phyloP scores from a whole-genome alignment of 2,113 vertebrate species.

The Lota lota region DNA sequence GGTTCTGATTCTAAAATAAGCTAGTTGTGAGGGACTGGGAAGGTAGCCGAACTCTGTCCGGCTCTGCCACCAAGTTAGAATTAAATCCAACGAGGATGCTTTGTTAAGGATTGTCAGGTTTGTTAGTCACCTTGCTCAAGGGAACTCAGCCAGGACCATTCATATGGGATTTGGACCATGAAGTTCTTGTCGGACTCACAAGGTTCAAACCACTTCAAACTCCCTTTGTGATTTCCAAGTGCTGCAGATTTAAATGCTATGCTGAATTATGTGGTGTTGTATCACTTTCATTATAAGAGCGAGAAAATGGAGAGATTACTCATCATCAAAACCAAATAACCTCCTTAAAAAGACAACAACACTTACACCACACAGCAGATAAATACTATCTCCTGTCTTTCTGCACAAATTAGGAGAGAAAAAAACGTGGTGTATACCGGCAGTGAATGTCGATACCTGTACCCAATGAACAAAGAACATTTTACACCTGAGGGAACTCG shows the following conservation, averaged over 20 bases:
- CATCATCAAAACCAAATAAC: background rate
- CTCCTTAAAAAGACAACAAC: background rate
- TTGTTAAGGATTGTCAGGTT: background rate
- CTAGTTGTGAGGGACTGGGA: too few species aligned
- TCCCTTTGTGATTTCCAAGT: conserved; percentile 15
- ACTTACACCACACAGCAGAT: too few species aligned
- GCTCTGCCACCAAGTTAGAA: too few species aligned
- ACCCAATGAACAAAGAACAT: background rate
- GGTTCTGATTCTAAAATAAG: too few species aligned
- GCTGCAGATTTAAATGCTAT: conserved; percentile 1
- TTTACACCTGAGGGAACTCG: background rate
- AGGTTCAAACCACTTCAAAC: conserved; percentile 7
- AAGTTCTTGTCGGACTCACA: conserved; percentile 10
- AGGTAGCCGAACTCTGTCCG: too few species aligned
- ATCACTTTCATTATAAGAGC: conserved; percentile 3
- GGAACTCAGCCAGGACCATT: background rate
- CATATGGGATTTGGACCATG: conserved; percentile 1
- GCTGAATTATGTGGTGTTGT: conserved; percentile 18
- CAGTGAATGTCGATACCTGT: background rate
- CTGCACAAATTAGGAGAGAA: background rate
- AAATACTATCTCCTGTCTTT: background rate
- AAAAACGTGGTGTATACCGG: background rate
- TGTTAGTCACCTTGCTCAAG: background rate
- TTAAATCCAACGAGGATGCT: background rate
- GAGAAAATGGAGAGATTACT: conserved; percentile 2